These are phyloP conservation scores for Betta splendens DNA, from an alignment of 2,797 vertebrate species.

Conservation along the genomic window DNA sequence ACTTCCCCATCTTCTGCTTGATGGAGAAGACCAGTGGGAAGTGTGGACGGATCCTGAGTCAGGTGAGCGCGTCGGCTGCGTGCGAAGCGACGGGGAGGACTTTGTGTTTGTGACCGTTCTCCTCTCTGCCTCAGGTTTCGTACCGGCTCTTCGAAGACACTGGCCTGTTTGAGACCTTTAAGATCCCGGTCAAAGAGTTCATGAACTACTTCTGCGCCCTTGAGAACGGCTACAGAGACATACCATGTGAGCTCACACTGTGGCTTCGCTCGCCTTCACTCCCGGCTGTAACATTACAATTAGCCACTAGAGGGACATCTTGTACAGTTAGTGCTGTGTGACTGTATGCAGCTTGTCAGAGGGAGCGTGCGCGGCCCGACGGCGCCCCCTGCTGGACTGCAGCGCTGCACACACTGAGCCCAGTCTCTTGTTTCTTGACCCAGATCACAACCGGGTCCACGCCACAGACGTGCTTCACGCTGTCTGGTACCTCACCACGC, in stretches of 20 bases:
- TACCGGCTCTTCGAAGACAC: conserved; percentile 98
- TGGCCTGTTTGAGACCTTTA: conserved; percentile 95
- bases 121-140: conserved; percentile 85
- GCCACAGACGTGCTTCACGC: conserved; percentile 99
- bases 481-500: conserved; percentile 97
- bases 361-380: conserved; percentile 30
- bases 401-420: neutral
- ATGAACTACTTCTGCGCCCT: conserved; percentile 99
- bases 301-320: conserved; percentile 55
- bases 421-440: conserved; percentile 33
- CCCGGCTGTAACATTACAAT: conserved; percentile 18
- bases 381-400: conserved; percentile 68
- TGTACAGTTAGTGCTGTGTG: conserved; percentile 1
- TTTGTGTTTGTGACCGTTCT: neutral
- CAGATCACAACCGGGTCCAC: conserved; percentile 98
- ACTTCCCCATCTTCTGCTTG: conserved; percentile 97
- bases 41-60: conserved; percentile 95
- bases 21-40: conserved; percentile 94
- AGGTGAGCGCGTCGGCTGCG: conserved; percentile 81
- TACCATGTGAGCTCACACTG: conserved; percentile 86
- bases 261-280: too few relatives aligned
- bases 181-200: conserved; percentile 95
- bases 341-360: neutral
- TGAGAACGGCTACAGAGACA: conserved; percentile 97
- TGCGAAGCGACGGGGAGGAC: neutral